Conservation (phyloP, 2,797 vertebrate genomes). For the Pyrrhura leucotis region DNA sequence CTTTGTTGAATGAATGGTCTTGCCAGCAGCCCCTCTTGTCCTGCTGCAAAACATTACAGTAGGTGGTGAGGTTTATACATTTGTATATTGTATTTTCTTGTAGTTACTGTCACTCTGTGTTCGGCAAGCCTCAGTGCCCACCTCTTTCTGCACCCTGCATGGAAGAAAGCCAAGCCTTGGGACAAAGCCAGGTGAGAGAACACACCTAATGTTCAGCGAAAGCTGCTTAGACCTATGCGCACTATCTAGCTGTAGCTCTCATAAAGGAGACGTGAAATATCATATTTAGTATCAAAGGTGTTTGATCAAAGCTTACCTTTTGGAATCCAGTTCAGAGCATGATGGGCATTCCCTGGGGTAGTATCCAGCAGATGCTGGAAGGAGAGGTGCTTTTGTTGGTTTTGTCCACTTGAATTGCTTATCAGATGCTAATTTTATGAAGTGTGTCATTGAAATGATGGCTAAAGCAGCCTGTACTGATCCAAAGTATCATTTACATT, state of each 20-base stretch:
- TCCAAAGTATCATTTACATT: background rate
- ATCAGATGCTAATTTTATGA: background rate
- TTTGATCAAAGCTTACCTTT: background rate
- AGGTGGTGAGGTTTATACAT: background rate
- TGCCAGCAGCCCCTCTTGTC: background rate
- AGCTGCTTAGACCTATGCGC: background rate
- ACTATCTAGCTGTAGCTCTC: background rate
- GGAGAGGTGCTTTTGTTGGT: background rate
- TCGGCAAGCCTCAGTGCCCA: background rate
- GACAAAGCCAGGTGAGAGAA: constrained; percentile 45
- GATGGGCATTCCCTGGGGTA: background rate
- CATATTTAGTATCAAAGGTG: background rate
- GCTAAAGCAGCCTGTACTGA: background rate
- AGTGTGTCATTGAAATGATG: background rate
- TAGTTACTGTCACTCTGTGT: constrained; percentile 4
- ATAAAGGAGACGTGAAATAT: background rate
- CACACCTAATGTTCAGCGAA: background rate
- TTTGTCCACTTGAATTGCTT: background rate
- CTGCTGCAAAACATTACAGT: background rate
- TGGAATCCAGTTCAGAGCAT: background rate
- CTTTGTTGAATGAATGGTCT: background rate
- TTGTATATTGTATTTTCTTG: background rate
- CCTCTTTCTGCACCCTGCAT: background rate
- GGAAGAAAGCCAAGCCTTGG: constrained; percentile 16
- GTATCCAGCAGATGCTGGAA: background rate